These are phyloP conservation scores for Gnatocerus cornutus DNA, from an alignment of 2,888 invertebrate genomes.

Conservation along the genomic window DNA sequence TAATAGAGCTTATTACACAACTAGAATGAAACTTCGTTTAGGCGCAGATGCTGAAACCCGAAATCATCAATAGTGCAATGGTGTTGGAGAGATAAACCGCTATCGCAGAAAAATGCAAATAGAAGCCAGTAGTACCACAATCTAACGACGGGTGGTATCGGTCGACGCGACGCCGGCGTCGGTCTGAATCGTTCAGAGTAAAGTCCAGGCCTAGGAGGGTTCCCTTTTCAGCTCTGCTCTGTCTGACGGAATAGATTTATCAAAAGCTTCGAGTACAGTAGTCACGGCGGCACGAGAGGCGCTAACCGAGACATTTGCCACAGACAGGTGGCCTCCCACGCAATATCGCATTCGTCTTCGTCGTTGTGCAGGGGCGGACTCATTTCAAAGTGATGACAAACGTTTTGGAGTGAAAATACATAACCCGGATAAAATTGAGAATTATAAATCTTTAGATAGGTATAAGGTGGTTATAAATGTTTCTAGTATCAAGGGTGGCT, in stretches of 20 bases:
- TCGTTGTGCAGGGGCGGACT: conserved; percentile 38
- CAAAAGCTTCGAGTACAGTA: conserved; percentile 61
- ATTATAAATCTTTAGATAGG: no score
- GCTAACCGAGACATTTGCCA: conserved; percentile 70
- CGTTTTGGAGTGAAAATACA: neutral
- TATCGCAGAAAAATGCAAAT: conserved; percentile 37
- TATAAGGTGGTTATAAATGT: no score
- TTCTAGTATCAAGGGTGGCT: no score
- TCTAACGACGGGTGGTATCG: conserved; percentile 26
- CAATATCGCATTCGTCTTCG: conserved; percentile 52
- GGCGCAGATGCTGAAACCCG: conserved; percentile 15
- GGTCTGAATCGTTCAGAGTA: conserved; percentile 20
- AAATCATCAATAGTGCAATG: conserved; percentile 25
- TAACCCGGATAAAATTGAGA: no score
- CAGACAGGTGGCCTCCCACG: conserved; percentile 70
- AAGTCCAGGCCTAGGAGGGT: conserved; percentile 34
- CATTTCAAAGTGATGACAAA: neutral
- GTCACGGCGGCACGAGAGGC: conserved; percentile 60
- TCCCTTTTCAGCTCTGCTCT: conserved; percentile 8
- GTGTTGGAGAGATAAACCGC: conserved; percentile 24
- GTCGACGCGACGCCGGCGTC: conserved; percentile 29
- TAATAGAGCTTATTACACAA: no score
- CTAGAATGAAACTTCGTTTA: no score
- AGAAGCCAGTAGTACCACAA: conserved; percentile 11
- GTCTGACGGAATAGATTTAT: conserved; percentile 64